Conservation (phyloP, 1,140 invertebrate species). For the Coelopa frigida region DNA sequence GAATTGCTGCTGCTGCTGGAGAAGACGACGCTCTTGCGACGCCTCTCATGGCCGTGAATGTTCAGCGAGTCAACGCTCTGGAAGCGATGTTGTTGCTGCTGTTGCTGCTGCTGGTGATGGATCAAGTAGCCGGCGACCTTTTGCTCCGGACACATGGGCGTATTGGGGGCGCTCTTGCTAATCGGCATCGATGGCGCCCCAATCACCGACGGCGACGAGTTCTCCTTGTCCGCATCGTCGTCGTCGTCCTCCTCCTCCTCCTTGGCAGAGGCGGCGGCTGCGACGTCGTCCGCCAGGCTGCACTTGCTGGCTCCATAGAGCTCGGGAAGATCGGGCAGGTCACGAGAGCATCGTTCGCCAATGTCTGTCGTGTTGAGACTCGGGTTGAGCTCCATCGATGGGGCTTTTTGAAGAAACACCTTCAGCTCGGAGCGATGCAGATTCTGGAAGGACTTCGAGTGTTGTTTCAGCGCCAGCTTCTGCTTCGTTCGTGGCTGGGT, state of each 20-base stretch:
- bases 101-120: no score
- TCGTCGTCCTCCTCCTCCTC: conserved; percentile 10
- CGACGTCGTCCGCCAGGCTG: conserved; percentile 18
- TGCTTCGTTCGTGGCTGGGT: conserved; percentile 3
- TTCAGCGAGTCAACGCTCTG: conserved; percentile 33
- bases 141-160: conserved; percentile 12
- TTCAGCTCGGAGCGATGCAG: conserved; percentile 36
- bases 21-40: conserved; percentile 11
- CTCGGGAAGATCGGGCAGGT: conserved; percentile 32
- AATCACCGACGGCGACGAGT: conserved; percentile 11
- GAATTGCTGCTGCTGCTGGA: conserved; percentile 12
- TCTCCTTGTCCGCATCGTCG: conserved; percentile 23
- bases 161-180: conserved; percentile 16
- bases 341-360: conserved; percentile 18
- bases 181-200: neutral
- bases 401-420: conserved; percentile 35
- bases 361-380: conserved; percentile 26
- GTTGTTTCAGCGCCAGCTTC: conserved; percentile 13
- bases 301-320: conserved; percentile 28
- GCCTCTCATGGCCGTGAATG: conserved; percentile 6
- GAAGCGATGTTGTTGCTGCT: conserved; percentile 25
- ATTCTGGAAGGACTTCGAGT: conserved; percentile 39
- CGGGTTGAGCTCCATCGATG: conserved; percentile 29
- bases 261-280: neutral
- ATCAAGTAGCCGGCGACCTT: conserved; percentile 18